phyloP scores from a whole-genome alignment of 2,888 invertebrate species.

The Drosophila demipolita region DNA sequence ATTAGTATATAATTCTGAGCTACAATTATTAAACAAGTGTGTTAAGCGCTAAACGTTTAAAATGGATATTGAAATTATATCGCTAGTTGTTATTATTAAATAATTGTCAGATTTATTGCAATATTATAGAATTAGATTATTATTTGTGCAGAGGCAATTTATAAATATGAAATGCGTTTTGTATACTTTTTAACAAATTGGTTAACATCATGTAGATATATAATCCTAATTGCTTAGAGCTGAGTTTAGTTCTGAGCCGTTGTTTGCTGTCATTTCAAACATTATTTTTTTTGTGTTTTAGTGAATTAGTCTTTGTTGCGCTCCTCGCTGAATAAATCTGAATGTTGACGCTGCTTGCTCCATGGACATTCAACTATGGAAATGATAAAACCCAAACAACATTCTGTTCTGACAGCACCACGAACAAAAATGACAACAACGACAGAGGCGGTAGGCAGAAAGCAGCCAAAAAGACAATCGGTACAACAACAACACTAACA shows the following conservation, averaged over 20 bases:
- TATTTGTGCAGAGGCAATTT: not conserved
- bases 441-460: slow-evolving; percentile 2
- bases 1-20: not conserved
- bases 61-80: not conserved
- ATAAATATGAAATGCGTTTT: not conserved
- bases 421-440: slow-evolving; percentile 28
- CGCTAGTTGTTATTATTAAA: not conserved
- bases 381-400: slow-evolving; percentile 51
- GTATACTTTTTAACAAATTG: not conserved
- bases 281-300: slow-evolving; percentile 4
- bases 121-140: not conserved
- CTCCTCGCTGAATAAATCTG: slow-evolving; percentile 7
- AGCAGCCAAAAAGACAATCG: slow-evolving; percentile 52
- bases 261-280: not conserved
- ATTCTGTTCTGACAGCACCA: slow-evolving; percentile 41
- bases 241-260: slow-evolving; percentile 3
- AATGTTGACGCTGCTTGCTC: slow-evolving; percentile 11
- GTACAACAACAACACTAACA: slow-evolving; percentile 15
- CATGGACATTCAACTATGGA: slow-evolving; percentile 41
- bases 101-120: not conserved
- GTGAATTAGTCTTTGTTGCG: slow-evolving; percentile 29
- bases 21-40: not conserved
- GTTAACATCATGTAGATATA: not conserved
- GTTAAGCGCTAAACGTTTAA: not conserved
- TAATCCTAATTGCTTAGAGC: slow-evolving; percentile 1